These are phyloP conservation scores for Micrasema longulum DNA, from an alignment of 1,140 invertebrate genomes.

Conservation along the genomic window DNA sequence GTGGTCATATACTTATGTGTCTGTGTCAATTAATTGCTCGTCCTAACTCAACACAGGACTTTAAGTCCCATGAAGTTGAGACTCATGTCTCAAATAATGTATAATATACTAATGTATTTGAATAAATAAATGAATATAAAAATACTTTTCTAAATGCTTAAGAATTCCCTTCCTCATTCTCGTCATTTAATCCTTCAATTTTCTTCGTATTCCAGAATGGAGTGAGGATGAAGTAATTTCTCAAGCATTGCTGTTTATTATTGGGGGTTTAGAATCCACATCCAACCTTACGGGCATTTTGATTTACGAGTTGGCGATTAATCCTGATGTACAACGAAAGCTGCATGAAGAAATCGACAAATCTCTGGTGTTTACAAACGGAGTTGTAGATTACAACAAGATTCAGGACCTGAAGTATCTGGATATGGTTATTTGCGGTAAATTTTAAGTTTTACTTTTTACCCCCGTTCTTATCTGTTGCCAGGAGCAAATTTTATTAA, in stretches of 20 bases:
- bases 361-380: conserved; percentile 55
- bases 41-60: no score
- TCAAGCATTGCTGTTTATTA: conserved; percentile 62
- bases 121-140: no score
- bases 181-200: no score
- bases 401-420: conserved; percentile 60
- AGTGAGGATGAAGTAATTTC: conserved; percentile 65
- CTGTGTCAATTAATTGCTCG: no score
- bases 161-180: no score
- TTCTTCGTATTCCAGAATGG: conserved; percentile 56
- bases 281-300: conserved; percentile 60
- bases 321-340: conserved; percentile 66
- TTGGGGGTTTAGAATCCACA: conserved; percentile 71
- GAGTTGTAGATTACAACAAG: conserved; percentile 57
- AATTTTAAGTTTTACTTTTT: not conserved
- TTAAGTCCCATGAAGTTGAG: no score
- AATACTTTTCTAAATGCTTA: no score
- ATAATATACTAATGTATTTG: no score
- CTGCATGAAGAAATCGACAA: conserved; percentile 63
- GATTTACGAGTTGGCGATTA: conserved; percentile 61
- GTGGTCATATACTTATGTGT: no score
- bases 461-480: not conserved
- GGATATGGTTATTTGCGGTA: conserved; percentile 61
- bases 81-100: no score
- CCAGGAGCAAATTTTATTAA: not conserved